Evolutionary conservation across 2,888 invertebrate genomes (phyloP), one percentile per base, ranked within the genome.

Genomic region (Ectemnius lituratus): DNA sequence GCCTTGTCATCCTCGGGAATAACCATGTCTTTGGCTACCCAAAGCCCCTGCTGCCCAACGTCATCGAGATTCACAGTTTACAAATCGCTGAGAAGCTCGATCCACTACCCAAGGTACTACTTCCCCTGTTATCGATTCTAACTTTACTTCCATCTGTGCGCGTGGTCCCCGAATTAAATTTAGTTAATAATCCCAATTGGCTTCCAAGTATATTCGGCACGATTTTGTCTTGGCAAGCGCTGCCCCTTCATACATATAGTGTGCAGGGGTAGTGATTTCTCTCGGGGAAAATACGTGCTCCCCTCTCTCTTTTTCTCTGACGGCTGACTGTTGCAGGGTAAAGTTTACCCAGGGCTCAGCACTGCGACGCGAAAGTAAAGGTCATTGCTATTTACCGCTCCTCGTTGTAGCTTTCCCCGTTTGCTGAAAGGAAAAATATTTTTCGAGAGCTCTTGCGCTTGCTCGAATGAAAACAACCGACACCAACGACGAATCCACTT

Each of bases 21-120:
- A 88, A 88, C 81, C 88, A 89, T 73, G 78, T 89, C 59, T 88
- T 88, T 69, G 88, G 88, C 52, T 88, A 88, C 73, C 87, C 89
- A 27, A 89, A 89, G 74, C 88, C 89, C 23, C 67, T 89, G 37
- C 75, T 89, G 52, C 89, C 89, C 16, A 87, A 89, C 69, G 86
- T 89, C 61, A 84, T 89, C 62, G 89, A 89, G 82, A 84, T 88
- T 70, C 88, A 89, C 69, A 86, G 89, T 71, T 78, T 89, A 45
- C 88, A 89, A 73, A 88, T 89, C 68, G 74, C 62, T 14, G 81
- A 77, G 13, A 71, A 86, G 49, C 77, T 67, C 0, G 75, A 64
- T 27, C 14, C 58, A 28, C 77, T 89, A 67, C 85, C 88, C 18
- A 65, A 81, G 75, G 88, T 88, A 52, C 14, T 49, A 2, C 14